Evolutionary conservation across 2,113 vertebrate genomes (phyloP).

Genomic region (Eonycteris spelaea): DNA sequence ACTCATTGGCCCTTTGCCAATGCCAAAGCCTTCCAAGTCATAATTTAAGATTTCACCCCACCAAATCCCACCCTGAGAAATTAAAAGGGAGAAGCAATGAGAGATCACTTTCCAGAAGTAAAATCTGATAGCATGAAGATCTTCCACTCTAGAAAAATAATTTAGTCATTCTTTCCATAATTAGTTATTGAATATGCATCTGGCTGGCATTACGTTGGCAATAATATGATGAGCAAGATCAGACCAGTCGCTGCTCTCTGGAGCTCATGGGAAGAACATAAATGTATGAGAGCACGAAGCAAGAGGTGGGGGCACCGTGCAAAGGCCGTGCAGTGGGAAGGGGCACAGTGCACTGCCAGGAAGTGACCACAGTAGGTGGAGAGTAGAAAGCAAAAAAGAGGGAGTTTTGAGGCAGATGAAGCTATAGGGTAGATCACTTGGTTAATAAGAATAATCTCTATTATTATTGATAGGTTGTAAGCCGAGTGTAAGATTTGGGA

Average conservation of each 20-base stretch:
- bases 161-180: not conserved
- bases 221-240: not conserved
- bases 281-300: not conserved
- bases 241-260: not conserved
- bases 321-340: not conserved
- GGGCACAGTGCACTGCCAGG: not conserved
- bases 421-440: rapidly evolving
- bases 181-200: not conserved
- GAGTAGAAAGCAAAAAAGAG: not conserved
- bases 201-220: not conserved
- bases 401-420: not conserved
- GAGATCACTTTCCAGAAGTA: not conserved
- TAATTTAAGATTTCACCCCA: not conserved
- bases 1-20: not conserved
- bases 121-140: not conserved
- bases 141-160: not conserved
- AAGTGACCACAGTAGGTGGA: not conserved
- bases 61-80: not conserved
- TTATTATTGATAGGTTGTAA: not conserved
- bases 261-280: not conserved
- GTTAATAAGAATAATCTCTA: too few relatives aligned
- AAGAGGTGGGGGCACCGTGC: not conserved
- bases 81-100: not conserved
- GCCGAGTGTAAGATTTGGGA: not conserved
- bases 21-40: not conserved